Evolutionary conservation across 1,140 invertebrate species (phyloP), one percentile per base, ranked within the genome.

Genomic region (Parapsyche elsis): DNA sequence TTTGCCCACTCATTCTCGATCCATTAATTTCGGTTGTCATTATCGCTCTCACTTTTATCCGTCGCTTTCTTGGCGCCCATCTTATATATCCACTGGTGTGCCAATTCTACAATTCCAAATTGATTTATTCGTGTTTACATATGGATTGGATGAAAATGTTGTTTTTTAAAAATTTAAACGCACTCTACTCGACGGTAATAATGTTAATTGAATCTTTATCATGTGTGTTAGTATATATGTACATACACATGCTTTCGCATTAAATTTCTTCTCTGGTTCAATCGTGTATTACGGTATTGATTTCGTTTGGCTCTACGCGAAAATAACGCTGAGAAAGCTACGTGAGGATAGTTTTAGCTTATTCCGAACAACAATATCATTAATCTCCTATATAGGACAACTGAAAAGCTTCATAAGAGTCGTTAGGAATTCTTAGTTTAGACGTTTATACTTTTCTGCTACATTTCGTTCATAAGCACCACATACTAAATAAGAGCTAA

Each of bases 1-100:
- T 59, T 59, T 77, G 59, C 75, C 53, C 75, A 64, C 75, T 77
- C 75, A 77, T 77, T 77, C 57, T 38, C 59, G 75, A 61, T 64
- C 75, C 75, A 77, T 77, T 77, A 77, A 77, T 77, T 77, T 77
- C 75, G n/a, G 53, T 76, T 76, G 57, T 77, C 61, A 64, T 77
- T 64, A 77, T 77, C 30, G 76, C 23, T 64, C 30, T 64, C 38
- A 77, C 61, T 77, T 77, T 77, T 77, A 64, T 77, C 16, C 61
- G 53, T 77, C 71, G 71, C 21, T 49, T 73, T 73, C 45, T 73
- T 73, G 38, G 45, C 71, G 38, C 45, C 67, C 71, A 46, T 73
- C 45, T 46, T 45, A 46, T 61, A 61, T 61, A 67, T 30, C 64
- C 64, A 26, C 9, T 23, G 23, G 21, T 12, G 64, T 67, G 24